Percentiles rank a stretch among this genome's conserved stretches.
Evolutionary conservation across 2,113 vertebrate species (phyloP).

Genomic region (Mixornis gularis): DNA sequence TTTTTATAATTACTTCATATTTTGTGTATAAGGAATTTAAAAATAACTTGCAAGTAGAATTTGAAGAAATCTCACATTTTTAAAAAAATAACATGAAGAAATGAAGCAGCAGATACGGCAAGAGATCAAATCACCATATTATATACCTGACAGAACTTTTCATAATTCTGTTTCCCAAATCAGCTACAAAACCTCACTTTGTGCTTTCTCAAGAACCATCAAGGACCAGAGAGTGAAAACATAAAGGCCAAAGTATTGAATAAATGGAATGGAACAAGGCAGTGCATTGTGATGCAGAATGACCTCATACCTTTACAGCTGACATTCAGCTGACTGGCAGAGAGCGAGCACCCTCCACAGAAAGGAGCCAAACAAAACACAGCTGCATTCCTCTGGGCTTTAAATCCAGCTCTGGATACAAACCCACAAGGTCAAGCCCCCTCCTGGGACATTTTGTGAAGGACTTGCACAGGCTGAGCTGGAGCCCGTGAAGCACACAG

Average conservation of each 20-base stretch:
- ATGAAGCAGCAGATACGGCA: not conserved
- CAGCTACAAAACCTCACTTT: not conserved
- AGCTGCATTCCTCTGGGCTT: not conserved
- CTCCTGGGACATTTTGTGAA: not conserved
- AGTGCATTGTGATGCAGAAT: not conserved
- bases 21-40: not conserved
- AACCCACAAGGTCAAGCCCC: not conserved
- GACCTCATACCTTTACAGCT: not conserved
- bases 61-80: not conserved
- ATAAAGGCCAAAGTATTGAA: not conserved
- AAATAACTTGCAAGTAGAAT: not conserved
- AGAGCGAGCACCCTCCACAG: not conserved
- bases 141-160: not conserved
- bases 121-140: not conserved
- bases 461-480: not conserved
- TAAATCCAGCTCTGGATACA: not conserved
- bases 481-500: rapidly evolving
- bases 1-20: not conserved
- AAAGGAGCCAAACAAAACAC: not conserved
- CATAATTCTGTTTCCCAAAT: not conserved
- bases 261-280: not conserved
- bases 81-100: not conserved
- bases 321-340: not conserved
- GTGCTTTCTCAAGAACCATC: not conserved
- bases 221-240: not conserved